Percentiles rank a stretch among this genome's conserved stretches.
Evolutionary conservation across 2,113 vertebrate species (phyloP).

Genomic region (Istiophorus platypterus): DNA sequence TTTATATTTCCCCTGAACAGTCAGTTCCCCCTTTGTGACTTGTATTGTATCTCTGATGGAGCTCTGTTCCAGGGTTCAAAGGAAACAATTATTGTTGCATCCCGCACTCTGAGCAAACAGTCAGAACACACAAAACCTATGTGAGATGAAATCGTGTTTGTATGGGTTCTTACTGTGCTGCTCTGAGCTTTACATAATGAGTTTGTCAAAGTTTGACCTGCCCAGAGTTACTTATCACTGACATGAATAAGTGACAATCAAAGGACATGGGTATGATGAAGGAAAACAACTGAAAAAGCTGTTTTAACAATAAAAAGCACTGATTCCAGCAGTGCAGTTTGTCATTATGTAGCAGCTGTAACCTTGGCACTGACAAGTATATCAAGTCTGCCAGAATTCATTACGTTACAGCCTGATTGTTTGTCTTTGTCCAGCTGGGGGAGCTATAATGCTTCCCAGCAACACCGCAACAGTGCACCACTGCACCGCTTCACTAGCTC

Average conservation of each 20-base stretch:
- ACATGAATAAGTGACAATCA: conserved; percentile 17
- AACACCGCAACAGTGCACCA: conserved; percentile 11
- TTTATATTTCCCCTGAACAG: conserved; percentile 56
- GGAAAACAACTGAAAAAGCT: conserved; percentile 11
- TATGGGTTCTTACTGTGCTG: conserved; percentile 37
- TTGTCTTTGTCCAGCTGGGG: conserved; percentile 71
- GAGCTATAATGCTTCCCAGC: conserved; percentile 67
- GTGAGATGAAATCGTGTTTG: conserved; percentile 53
- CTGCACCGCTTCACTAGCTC: conserved; percentile 5
- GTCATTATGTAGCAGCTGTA: conserved; percentile 39
- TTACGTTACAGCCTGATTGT: not conserved
- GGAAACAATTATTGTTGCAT: conserved; percentile 54
- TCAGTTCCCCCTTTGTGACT: conserved; percentile 58
- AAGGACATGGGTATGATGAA: not conserved
- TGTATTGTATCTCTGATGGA: conserved; percentile 55
- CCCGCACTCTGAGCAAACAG: conserved; percentile 41
- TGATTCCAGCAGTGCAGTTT: conserved; percentile 29
- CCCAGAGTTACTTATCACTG: not conserved
- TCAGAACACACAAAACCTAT: conserved; percentile 7
- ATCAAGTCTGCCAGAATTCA: conserved; percentile 24
- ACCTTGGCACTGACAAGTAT: conserved; percentile 39
- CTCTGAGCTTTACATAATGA: conserved; percentile 25
- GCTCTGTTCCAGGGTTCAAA: conserved; percentile 62
- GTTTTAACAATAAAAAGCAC: not conserved
- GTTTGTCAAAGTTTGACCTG: conserved; percentile 26